Conservation (phyloP, 2,888 invertebrate genomes). For the Trachelus stipa region DNA sequence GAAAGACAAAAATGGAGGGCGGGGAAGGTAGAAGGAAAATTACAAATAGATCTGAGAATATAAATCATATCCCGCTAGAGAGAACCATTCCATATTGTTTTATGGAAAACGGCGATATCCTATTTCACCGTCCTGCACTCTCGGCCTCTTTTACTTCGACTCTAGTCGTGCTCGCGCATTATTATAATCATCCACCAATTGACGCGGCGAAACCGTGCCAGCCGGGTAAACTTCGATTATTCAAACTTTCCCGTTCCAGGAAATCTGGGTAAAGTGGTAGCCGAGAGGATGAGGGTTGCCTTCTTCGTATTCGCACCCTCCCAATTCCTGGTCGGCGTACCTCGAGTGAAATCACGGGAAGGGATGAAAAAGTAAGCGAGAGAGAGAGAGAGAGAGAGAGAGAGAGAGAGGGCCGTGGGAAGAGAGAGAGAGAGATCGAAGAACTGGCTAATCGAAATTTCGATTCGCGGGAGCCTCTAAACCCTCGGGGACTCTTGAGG, state of each 20-base stretch:
- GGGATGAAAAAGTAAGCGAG: not conserved
- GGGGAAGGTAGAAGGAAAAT: slow-evolving; percentile 8
- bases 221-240: slow-evolving; percentile 9
- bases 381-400: slow-evolving; percentile 3
- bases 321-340: too few relatives aligned
- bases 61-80: not conserved
- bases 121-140: not conserved
- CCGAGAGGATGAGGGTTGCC: not conserved
- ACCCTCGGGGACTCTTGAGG: too few relatives aligned
- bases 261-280: not conserved
- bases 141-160: not conserved
- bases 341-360: not conserved
- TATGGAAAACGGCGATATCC: not conserved
- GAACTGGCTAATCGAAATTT: not conserved
- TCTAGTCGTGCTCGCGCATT: not conserved
- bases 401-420: not conserved
- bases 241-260: not conserved
- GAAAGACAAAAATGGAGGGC: not conserved
- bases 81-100: not conserved
- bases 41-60: too few relatives aligned
- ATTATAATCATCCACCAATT: slow-evolving; percentile 7
- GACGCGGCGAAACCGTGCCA: not conserved
- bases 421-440: not conserved
- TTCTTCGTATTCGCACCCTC: too few relatives aligned
- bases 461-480: too few relatives aligned